phyloP scores from a whole-genome alignment of 2,113 vertebrate species.

The Bubalus kerabau region DNA sequence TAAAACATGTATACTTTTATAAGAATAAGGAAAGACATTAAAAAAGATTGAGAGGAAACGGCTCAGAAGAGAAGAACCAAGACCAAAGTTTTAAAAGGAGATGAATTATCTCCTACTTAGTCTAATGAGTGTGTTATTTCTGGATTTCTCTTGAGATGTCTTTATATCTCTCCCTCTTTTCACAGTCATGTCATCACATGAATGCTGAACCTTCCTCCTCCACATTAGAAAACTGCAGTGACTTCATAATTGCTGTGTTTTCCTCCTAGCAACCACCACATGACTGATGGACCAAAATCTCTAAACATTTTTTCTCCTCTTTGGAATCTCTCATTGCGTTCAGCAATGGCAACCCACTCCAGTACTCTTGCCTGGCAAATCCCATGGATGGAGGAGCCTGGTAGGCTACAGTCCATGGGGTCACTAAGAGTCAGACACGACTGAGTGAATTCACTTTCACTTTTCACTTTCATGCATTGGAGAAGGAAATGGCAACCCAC shows the following conservation, averaged over 20 bases:
- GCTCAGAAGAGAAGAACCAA: not conserved
- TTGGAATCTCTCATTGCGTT: not conserved
- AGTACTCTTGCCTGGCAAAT: too few species aligned
- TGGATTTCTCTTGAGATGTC: not conserved
- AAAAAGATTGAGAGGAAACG: not conserved
- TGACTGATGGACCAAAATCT: not conserved
- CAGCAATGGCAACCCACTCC: too few species aligned
- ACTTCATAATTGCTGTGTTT: not conserved
- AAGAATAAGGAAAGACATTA: not conserved
- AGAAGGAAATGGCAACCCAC: too few species aligned
- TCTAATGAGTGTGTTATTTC: not conserved
- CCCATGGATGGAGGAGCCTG: rapidly evolving
- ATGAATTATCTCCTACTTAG: not conserved
- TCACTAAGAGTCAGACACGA: rapidly evolving
- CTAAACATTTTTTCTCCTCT: not conserved
- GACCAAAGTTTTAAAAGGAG: not conserved
- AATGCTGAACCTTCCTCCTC: not conserved
- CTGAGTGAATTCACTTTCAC: too few species aligned
- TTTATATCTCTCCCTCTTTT: not conserved
- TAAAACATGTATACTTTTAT: not conserved
- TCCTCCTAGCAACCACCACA: not conserved
- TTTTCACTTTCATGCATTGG: too few species aligned
- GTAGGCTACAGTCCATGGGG: too few species aligned
- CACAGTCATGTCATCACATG: not conserved
- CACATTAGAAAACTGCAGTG: not conserved